These are phyloP conservation scores for Euzophera pinguis DNA, from an alignment of 2,888 invertebrate species.

Conservation along the genomic window DNA sequence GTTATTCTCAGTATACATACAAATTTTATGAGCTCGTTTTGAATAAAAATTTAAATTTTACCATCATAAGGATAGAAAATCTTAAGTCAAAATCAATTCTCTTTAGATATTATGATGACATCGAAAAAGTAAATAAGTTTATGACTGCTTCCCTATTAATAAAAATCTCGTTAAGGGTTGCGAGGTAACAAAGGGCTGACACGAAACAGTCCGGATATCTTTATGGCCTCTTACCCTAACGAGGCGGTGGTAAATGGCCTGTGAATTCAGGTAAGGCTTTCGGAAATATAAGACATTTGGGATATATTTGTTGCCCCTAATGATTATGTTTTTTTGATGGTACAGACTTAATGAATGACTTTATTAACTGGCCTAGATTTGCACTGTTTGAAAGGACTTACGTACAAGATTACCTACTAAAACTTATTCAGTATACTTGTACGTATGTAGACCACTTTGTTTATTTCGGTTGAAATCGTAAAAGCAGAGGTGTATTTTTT, in stretches of 20 bases:
- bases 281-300: conserved; percentile 14
- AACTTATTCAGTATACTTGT: no score
- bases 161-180: conserved; percentile 11
- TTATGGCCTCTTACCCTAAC: conserved; percentile 24
- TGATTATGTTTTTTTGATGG: conserved; percentile 11
- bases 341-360: not conserved
- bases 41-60: no score
- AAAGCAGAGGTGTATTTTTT: no score
- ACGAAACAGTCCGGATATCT: conserved; percentile 18
- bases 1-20: no score
- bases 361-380: not conserved
- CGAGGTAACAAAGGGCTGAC: conserved; percentile 14
- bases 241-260: conserved; percentile 27
- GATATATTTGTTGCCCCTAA: conserved; percentile 6
- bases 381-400: not conserved
- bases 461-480: no score
- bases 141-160: conserved; percentile 6
- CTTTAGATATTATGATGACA: not conserved
- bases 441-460: no score
- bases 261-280: conserved; percentile 25
- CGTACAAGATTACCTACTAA: no score
- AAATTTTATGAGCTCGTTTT: no score
- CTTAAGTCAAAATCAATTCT: no score
- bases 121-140: not conserved
- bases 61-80: no score